A percentile compares a stretch with the other conserved stretches of the same genome.
phyloP scores from a whole-genome alignment of 2,888 invertebrate genomes.

The Mythimna vitellina region DNA sequence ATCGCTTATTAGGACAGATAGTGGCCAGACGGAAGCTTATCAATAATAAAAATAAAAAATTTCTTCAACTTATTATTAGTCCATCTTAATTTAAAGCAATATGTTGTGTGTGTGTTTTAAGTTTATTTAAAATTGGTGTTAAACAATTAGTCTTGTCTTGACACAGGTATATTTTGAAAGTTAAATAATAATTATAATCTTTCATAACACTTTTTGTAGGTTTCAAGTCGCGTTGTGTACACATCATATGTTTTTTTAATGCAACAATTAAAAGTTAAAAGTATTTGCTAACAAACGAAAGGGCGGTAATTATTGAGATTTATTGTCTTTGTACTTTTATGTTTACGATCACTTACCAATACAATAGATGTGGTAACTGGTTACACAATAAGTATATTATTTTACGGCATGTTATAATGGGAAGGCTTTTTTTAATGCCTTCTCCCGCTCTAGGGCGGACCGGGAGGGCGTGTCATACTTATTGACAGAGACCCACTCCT shows the following conservation, averaged over 20 bases:
- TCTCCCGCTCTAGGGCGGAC: no score
- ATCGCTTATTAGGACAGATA: no score
- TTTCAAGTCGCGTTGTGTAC: constrained; percentile 11
- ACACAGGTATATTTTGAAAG: constrained; percentile 35
- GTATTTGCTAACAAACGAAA: constrained; percentile 41
- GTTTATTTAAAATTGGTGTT: constrained; percentile 23
- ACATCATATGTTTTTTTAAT: constrained; percentile 17
- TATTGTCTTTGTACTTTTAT: constrained; percentile 16
- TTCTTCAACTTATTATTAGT: not conserved
- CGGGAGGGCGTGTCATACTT: no score
- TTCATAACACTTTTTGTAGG: constrained; percentile 23
- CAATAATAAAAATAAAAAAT: no score
- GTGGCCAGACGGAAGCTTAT: no score
- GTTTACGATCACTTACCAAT: constrained; percentile 16
- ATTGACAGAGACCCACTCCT: no score
- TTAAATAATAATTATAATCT: constrained; percentile 20
- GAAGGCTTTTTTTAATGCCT: not conserved
- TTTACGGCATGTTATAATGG: not conserved
- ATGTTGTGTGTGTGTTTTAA: no score
- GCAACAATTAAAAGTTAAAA: constrained; percentile 40
- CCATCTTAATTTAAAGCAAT: constrained; percentile 18
- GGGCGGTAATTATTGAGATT: constrained; percentile 43
- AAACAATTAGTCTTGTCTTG: constrained; percentile 32
- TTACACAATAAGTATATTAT: not conserved
- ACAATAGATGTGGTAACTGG: constrained; percentile 22